These are phyloP conservation scores for Thymallus thymallus DNA, from an alignment of 2,113 vertebrate species.

Conservation along the genomic window DNA sequence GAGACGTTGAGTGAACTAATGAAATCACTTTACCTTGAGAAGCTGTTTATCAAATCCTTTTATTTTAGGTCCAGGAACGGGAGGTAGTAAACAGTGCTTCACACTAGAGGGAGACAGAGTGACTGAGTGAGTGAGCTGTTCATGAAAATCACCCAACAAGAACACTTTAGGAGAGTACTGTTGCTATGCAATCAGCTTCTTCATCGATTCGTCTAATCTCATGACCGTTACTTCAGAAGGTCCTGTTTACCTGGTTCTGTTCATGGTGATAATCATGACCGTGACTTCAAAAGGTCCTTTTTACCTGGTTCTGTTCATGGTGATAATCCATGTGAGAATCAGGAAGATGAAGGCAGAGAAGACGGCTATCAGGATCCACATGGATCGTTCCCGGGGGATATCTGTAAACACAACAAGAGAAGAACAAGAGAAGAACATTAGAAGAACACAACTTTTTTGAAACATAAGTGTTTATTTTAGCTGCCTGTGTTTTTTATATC, in stretches of 20 bases:
- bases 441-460: not conserved
- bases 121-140: not conserved
- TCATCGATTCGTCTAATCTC: not conserved
- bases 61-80: conserved; percentile 94
- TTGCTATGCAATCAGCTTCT: not conserved
- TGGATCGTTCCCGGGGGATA: conserved; percentile 71
- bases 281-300: not conserved
- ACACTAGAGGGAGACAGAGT: conserved; percentile 73
- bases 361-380: conserved; percentile 81
- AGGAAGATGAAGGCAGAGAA: conserved; percentile 80
- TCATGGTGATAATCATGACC: conserved; percentile 69
- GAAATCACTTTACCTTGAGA: conserved; percentile 80
- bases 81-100: conserved; percentile 84
- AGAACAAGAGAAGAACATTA: conserved; percentile 4
- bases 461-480: not conserved
- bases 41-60: conserved; percentile 90
- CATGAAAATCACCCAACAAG: not conserved
- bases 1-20: too few species aligned
- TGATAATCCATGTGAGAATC: conserved; percentile 78
- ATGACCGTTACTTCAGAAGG: not conserved
- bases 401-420: conserved; percentile 70
- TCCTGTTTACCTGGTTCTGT: conserved; percentile 79
- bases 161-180: not conserved
- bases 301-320: conserved; percentile 85
- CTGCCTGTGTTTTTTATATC: too few species aligned